Percentiles rank a stretch among this genome's conserved stretches.
Evolutionary conservation across 2,113 vertebrate genomes (phyloP).

Genomic region (Aepyceros melampus): DNA sequence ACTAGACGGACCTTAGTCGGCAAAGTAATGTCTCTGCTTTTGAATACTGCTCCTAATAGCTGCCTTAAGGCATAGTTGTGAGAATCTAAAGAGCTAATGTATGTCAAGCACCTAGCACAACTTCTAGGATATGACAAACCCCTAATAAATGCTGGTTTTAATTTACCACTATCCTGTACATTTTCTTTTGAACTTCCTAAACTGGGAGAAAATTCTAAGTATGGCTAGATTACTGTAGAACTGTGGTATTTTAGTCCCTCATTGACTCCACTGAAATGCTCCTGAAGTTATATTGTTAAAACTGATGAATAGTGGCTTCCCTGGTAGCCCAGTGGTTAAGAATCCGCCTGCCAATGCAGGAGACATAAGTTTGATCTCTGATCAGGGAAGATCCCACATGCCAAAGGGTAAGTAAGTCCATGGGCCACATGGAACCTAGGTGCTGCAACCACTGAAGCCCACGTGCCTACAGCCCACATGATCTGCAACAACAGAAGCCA

Average conservation of each 20-base stretch:
- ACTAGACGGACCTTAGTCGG: no score
- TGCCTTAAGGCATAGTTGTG: no score
- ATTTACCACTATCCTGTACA: neutral
- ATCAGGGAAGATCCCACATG: neutral
- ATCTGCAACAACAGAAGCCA: neutral
- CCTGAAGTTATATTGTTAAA: neutral
- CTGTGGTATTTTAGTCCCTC: neutral
- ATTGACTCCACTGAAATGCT: neutral
- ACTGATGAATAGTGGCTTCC: neutral
- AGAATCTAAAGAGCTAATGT: no score
- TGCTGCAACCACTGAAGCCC: neutral
- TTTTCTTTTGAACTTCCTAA: neutral
- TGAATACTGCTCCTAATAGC: no score
- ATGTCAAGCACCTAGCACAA: neutral
- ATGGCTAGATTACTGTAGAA: neutral
- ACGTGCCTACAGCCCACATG: neutral
- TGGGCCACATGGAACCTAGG: accelerated
- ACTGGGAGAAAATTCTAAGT: neutral
- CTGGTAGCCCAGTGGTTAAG: neutral
- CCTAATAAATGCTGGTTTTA: neutral
- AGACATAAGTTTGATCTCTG: neutral
- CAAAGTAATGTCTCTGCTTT: no score
- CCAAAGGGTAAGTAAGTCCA: neutral
- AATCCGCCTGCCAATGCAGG: neutral
- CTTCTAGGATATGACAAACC: neutral